Conservation (phyloP, 2,888 invertebrate genomes). For the Eristalis arbustorum region DNA sequence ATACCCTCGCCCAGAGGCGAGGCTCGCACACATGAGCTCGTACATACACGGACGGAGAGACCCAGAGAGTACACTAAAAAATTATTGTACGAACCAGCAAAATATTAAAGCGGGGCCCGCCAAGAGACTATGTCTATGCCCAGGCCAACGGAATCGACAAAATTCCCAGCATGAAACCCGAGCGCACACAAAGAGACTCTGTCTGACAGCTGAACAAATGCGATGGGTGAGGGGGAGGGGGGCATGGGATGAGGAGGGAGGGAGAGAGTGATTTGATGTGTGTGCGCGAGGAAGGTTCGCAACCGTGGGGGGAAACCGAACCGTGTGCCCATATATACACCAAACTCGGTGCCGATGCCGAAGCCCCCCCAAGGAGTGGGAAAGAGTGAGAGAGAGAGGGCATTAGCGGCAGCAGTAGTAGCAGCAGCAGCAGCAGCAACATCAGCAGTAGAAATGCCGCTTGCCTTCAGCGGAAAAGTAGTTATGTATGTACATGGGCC, state of each 20-base stretch:
- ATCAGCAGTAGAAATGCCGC: constrained; percentile 39
- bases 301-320: background rate
- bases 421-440: constrained; percentile 28
- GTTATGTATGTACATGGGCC: constrained; percentile 15
- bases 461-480: constrained; percentile 43
- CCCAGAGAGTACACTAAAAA: constrained; percentile 46
- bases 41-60: constrained; percentile 3
- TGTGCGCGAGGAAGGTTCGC: background rate
- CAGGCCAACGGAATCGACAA: constrained; percentile 60
- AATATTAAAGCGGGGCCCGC: constrained; percentile 68
- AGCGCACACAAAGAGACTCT: constrained; percentile 29
- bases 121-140: constrained; percentile 72
- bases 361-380: constrained; percentile 2
- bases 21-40: background rate
- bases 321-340: constrained; percentile 24
- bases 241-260: too few relatives aligned
- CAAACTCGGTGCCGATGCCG: background rate
- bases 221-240: too few relatives aligned
- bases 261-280: background rate
- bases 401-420: constrained; percentile 13
- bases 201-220: background rate
- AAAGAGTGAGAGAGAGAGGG: constrained; percentile 10
- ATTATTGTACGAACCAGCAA: constrained; percentile 68
- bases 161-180: constrained; percentile 69
- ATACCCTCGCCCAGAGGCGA: background rate